phyloP scores from a whole-genome alignment of 2,888 invertebrate species.

The Cantharis nigra region DNA sequence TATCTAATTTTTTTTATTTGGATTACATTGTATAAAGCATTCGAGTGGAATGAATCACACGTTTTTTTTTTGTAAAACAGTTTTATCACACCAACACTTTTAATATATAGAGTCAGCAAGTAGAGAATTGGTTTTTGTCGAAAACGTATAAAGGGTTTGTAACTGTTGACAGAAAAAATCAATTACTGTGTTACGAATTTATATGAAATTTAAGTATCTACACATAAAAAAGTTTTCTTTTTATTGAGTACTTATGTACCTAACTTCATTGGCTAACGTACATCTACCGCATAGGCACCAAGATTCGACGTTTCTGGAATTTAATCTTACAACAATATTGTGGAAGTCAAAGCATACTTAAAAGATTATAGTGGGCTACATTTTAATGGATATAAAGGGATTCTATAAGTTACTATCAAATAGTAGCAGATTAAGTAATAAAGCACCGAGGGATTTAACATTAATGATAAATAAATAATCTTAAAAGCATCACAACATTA shows the following conservation, averaged over 20 bases:
- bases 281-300: background rate
- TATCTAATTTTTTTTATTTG: background rate
- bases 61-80: background rate
- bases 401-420: background rate
- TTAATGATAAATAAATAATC: background rate
- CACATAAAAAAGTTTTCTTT: background rate
- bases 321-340: background rate
- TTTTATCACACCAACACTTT: background rate
- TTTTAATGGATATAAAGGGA: background rate
- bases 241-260: background rate
- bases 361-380: background rate
- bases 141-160: background rate
- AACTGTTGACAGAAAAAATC: background rate
- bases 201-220: background rate
- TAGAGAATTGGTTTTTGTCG: background rate
- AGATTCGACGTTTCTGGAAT: background rate
- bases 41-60: background rate
- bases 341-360: background rate
- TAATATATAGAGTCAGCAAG: background rate
- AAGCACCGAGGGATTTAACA: background rate
- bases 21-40: background rate
- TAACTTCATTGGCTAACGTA: background rate
- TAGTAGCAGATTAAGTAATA: background rate
- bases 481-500: background rate
- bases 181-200: background rate